These are phyloP conservation scores for Eristalinus sepulchralis DNA, from an alignment of 2,888 invertebrate genomes.

Conservation along the genomic window DNA sequence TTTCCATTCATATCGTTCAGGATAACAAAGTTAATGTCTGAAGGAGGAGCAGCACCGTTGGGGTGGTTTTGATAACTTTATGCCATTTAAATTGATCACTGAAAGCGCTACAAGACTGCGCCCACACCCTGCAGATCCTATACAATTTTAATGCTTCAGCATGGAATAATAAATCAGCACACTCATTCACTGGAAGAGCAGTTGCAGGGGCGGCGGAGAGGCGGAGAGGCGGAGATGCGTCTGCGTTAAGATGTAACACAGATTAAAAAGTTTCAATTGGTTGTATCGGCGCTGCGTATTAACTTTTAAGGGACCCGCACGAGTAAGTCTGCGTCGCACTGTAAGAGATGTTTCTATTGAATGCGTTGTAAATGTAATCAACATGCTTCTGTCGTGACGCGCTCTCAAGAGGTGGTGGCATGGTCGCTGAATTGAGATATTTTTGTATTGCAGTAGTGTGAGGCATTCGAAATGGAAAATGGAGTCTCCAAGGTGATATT, in stretches of 20 bases:
- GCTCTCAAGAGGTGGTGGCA: background rate
- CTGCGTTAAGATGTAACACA: slow-evolving; percentile 27
- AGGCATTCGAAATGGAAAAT: background rate
- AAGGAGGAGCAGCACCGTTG: slow-evolving; percentile 2
- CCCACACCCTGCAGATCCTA: slow-evolving; percentile 21
- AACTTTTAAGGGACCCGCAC: slow-evolving; percentile 19
- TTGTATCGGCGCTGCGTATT: slow-evolving; percentile 29
- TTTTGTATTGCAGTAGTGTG: background rate
- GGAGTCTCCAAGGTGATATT: slow-evolving; percentile 17
- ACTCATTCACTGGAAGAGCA: slow-evolving; percentile 26
- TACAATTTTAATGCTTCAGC: slow-evolving; percentile 49
- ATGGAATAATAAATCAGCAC: slow-evolving; percentile 47
- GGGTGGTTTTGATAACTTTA: slow-evolving; percentile 61
- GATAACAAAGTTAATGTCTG: slow-evolving; percentile 10
- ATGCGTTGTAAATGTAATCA: slow-evolving; percentile 24
- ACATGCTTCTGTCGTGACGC: background rate
- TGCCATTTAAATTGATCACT: slow-evolving; percentile 58
- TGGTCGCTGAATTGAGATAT: background rate
- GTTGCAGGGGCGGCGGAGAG: background rate
- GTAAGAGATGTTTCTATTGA: slow-evolving; percentile 7
- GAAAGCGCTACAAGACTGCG: slow-evolving; percentile 34
- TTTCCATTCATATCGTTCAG: background rate
- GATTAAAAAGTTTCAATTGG: slow-evolving; percentile 54
- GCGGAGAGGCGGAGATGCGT: background rate
- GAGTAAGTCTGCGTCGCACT: slow-evolving; percentile 5